Conservation (phyloP, 2,888 invertebrate species). For the Drosophila mimica region DNA sequence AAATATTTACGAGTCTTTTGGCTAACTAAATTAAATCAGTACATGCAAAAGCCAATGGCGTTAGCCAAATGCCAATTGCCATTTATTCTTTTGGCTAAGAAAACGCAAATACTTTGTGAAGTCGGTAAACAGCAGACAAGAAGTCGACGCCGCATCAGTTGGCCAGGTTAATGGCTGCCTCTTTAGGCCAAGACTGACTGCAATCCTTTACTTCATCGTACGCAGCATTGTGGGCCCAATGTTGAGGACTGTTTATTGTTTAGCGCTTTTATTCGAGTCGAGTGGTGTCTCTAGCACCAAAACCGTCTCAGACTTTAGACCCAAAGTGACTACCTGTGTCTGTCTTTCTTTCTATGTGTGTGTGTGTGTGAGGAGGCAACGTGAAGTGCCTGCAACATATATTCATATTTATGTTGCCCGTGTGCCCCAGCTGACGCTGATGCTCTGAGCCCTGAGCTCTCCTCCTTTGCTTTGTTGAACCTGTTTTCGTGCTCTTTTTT, state of each 20-base stretch:
- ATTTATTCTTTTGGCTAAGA: not conserved
- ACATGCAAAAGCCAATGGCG: not conserved
- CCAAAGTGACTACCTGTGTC: constrained; percentile 55
- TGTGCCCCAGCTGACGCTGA: constrained; percentile 28
- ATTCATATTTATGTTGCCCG: constrained; percentile 73
- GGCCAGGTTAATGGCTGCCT: constrained; percentile 47
- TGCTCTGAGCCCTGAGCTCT: constrained; percentile 19
- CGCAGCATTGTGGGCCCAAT: constrained; percentile 3
- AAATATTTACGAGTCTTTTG: not conserved
- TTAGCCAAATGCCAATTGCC: not conserved
- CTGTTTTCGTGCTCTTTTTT: constrained; percentile 57
- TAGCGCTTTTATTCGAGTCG: constrained; percentile 52
- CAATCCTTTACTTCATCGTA: constrained; percentile 40
- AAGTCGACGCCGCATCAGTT: constrained; percentile 15
- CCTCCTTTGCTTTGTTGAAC: constrained; percentile 50
- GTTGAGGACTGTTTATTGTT: constrained; percentile 45
- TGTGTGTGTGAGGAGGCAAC: constrained; percentile 26
- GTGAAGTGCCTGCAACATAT: constrained; percentile 56
- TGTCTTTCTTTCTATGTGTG: not conserved
- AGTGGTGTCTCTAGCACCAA: constrained; percentile 30
- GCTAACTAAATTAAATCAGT: not conserved
- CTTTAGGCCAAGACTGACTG: constrained; percentile 53
- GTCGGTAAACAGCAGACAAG: not conserved
- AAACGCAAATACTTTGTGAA: not conserved
- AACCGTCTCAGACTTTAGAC: constrained; percentile 26